Evolutionary conservation across 2,797 vertebrate species (phyloP), one percentile per base, ranked within the genome.

Genomic region (Geotrypetes seraphini): DNA sequence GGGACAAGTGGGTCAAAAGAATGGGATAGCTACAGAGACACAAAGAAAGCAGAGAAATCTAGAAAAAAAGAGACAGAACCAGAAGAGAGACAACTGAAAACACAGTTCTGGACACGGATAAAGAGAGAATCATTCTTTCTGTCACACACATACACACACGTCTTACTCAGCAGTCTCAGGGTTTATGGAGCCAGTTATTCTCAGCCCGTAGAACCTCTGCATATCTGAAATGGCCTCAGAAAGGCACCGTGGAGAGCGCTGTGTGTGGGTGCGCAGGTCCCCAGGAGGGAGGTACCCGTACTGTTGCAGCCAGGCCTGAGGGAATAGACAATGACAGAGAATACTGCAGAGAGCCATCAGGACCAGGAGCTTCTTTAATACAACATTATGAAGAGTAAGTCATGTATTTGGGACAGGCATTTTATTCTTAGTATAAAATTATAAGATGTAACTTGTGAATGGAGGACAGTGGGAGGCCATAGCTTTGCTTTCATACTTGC

Each of bases 241-340:
- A 6, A 94, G 73, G 15, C 89, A 72, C 57, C 89, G 78, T 3
- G 87, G 85, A 1, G 90, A 89, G 29, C 90, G 89, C 29, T 87
- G 72, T 2, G 87, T 85, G 55, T 91, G 90, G 8, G 87, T 86
- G 5, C 80, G 69, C 8, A 90, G 77, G 44, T 94, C 87, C 8
- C 90, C 90, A 2, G 90, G 91, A 32, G 90, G 89, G 46, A 94
- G 76, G 75, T 94, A 94, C 7, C 92, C 92, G 66, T 90, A 93
- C 50, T 88, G 85, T 69, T 96, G 92, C 28, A 96, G 71, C 92
- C 92, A 96, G 12, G 69, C 79, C 91, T 94, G 31, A 24, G 19
- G 22, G 13, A 3, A 44, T 23, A 50, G 39, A 17, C 12, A 22
- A 7, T 36, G n/a, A n/a, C n/a, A n/a, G 30, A 1, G 12, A 16